phyloP scores from a whole-genome alignment of 1,140 invertebrate species.

The Diorhabda elongata region DNA sequence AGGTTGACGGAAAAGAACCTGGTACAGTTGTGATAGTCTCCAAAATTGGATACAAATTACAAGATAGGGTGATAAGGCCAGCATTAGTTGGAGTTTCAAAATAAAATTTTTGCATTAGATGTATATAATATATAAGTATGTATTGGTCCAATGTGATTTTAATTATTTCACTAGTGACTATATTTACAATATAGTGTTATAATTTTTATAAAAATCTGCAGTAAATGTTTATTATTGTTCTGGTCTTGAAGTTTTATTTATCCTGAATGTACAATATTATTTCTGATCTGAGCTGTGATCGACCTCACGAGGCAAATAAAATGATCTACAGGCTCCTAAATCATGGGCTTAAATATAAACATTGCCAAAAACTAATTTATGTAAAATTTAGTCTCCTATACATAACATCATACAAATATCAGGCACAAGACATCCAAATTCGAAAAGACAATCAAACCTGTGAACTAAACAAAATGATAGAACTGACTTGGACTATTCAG shows the following conservation, averaged over 20 bases:
- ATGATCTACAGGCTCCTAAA: no score
- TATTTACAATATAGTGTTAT: constrained; percentile 2
- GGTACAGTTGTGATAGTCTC: constrained; percentile 89
- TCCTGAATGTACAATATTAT: not conserved
- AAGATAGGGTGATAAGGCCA: constrained; percentile 88
- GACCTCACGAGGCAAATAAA: no score
- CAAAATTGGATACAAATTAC: constrained; percentile 93
- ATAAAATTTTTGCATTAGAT: constrained; percentile 26
- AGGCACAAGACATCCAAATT: no score
- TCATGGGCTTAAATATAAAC: no score
- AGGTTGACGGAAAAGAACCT: constrained; percentile 71
- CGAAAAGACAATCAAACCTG: no score
- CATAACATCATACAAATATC: no score
- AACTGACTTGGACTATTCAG: no score
- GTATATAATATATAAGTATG: constrained; percentile 8
- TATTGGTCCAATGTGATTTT: constrained; percentile 18
- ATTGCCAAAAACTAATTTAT: no score
- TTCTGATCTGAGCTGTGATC: no score
- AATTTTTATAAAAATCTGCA: constrained; percentile 11
- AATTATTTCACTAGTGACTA: constrained; percentile 13
- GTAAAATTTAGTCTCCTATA: no score
- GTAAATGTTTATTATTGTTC: constrained; percentile 15
- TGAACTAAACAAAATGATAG: no score
- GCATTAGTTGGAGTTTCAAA: constrained; percentile 95
- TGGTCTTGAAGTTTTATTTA: not conserved